Evolutionary conservation across 2,888 invertebrate species (phyloP), one percentile per base, ranked within the genome.

Genomic region (Athripsodes cinereus): DNA sequence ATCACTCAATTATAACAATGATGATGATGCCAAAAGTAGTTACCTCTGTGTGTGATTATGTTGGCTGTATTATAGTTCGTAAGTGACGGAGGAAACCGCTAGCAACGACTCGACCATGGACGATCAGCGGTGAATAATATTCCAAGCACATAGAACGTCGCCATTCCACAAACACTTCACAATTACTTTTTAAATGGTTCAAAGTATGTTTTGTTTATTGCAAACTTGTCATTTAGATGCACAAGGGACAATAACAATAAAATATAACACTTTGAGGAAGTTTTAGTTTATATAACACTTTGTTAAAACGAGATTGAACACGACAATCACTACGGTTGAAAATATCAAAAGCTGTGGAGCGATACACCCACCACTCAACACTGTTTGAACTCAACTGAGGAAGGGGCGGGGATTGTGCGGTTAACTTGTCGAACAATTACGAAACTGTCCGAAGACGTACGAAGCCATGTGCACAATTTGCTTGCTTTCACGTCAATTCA

Each of bases 251-350:
- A 19, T 49, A 20, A 31, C 22, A 19, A 34, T 18, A 11, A 22
- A 55, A 35, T 55, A 35, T 22, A 48, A 20, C 59, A 59, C 59
- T 59, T 59, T 59, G 46, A 49, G 51, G 26, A 53, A 55, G 59
- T 59, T 59, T 52, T 50, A 59, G 59, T 59, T 59, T 59, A 59
- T 59, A 52, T 59, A 59, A 59, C 55, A 59, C 57, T 57, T 50
- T 40, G 40, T 40, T 40, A 40, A 40, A 52, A 53, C 59, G 59
- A 59, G 55, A 56, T 59, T 48, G 52, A 59, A 59, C 46, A 59
- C 59, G 59, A 59, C 59, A 44, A 56, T 34, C 26, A 19, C 49
- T 49, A 49, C 53, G 40, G 56, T 52, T 49, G 56, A 46, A 53
- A 52, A 22, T 31, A 47, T 40, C 26, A 20, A 31, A 26, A 34